Evolutionary conservation across 2,113 vertebrate genomes (phyloP), one percentile per base, ranked within the genome.

Genomic region (Sminthopsis crassicaudata): DNA sequence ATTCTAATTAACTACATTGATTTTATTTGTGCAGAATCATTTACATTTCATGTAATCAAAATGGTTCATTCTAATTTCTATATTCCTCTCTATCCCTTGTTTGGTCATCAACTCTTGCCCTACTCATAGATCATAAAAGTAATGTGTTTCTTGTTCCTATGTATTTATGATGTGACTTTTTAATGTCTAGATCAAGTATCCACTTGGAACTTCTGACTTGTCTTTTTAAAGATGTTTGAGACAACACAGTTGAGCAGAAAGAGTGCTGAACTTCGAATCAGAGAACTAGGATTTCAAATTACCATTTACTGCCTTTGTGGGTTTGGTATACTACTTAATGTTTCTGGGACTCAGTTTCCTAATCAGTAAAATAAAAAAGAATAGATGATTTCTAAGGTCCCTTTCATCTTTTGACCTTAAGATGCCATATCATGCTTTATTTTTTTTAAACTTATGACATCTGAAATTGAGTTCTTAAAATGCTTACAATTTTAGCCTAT

Each of bases 401-500:
- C 14, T 76, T n/a, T 76, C 5, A 19, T 36, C 36, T 76, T 36
- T 7, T 76, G 30, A 76, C 19, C 36, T 76, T 76, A n/a, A 67
- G 30, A 67, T 27, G 27, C 57, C 12, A n/a, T 76, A 36, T n/a
- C 67, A 42, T 8, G 12, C 22, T 76, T 76, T 93, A 92, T 94
- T 91, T 94, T 90, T 92, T 25, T 88, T 94, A 51, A 48, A 48
- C 48, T 89, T 48, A 25, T 76, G n/a, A 90, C 67, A 54, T n/a
- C 16, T 76, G 5, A 76, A 76, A 76, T n/a, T 76, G 67, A 76
- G 36, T 14, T 76, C 67, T 76, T 96, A 90, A 95, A 9, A n/a
- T 23, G 84, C 90, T 88, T 93, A 94, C 92, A 30, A 94, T 96
- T 97, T 96, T 76, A 46, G 57, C 92, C 92, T 95, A 52, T 92